Conservation (phyloP, 2,113 vertebrate species). For the Takifugu flavidus region DNA sequence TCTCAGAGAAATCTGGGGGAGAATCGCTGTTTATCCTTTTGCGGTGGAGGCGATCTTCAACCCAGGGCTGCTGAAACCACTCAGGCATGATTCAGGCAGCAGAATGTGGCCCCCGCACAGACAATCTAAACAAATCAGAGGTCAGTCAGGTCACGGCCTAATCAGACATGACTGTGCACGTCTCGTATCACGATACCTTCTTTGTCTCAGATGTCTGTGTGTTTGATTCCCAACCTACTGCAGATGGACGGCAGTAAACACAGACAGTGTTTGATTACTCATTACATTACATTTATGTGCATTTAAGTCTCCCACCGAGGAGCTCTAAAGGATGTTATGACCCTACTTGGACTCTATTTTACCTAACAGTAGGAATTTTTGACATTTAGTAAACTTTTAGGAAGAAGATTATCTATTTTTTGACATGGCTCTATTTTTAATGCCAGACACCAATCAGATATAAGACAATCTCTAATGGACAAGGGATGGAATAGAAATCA, state of each 20-base stretch:
- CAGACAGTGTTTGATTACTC: conserved; percentile 39
- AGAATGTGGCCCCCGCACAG: conserved; percentile 33
- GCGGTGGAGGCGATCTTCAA: not conserved
- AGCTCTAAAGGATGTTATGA: conserved; percentile 13
- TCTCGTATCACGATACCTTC: conserved; percentile 13
- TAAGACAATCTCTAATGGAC: not conserved
- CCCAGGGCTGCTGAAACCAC: conserved; percentile 10
- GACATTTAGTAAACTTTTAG: conserved; percentile 1
- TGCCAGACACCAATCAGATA: not conserved
- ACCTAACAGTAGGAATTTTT: not conserved
- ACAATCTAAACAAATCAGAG: conserved; percentile 42
- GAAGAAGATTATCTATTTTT: not conserved
- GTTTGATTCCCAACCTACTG: conserved; percentile 19
- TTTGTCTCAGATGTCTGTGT: conserved; percentile 17
- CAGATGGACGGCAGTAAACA: conserved; percentile 40
- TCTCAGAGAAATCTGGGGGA: conserved; percentile 3
- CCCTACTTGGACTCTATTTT: conserved; percentile 34
- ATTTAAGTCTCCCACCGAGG: conserved; percentile 28
- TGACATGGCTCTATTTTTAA: not conserved
- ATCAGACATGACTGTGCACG: conserved; percentile 33
- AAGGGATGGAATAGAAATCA: not conserved
- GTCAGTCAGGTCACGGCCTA: conserved; percentile 39
- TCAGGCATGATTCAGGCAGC: conserved; percentile 15
- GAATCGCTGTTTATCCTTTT: conserved; percentile 5
- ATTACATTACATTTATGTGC: conserved; percentile 8